Evolutionary conservation across 2,888 invertebrate genomes (phyloP).

Genomic region (Drosophila glabriapex): DNA sequence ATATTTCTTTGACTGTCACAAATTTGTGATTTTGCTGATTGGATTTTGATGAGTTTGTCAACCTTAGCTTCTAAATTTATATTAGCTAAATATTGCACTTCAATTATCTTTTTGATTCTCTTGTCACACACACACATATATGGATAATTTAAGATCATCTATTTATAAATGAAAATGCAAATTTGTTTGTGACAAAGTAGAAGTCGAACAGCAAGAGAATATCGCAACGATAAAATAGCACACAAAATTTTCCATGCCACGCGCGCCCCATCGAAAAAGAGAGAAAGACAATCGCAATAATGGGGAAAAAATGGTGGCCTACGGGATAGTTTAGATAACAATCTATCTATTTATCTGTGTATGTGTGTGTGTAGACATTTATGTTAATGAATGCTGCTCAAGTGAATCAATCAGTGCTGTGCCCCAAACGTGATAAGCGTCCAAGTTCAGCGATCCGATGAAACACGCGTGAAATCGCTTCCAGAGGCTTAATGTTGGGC

Average conservation of each 20-base stretch:
- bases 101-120: constrained; percentile 3
- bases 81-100: constrained; percentile 44
- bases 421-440: constrained; percentile 43
- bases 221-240: constrained; percentile 24
- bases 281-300: constrained; percentile 18
- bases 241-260: constrained; percentile 61
- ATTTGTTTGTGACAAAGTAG: constrained; percentile 24
- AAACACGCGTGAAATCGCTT: constrained; percentile 35
- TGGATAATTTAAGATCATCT: constrained; percentile 20
- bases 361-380: background rate
- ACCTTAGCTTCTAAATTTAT: constrained; percentile 33
- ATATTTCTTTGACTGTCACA: constrained; percentile 17
- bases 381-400: constrained; percentile 49
- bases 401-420: constrained; percentile 66
- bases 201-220: background rate
- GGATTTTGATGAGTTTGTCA: constrained; percentile 29
- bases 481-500: constrained; percentile 1
- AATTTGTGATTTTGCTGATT: background rate
- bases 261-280: constrained; percentile 24
- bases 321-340: constrained; percentile 14
- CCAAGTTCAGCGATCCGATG: constrained; percentile 61
- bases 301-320: background rate
- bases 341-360: constrained; percentile 2
- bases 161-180: constrained; percentile 56
- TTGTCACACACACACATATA: constrained; percentile 7